Percentiles rank a stretch among this genome's conserved stretches.
These are phyloP conservation scores for Bursaphelenchus okinawaensis DNA, from an alignment of 2,888 invertebrate species.

Conservation along the genomic window DNA sequence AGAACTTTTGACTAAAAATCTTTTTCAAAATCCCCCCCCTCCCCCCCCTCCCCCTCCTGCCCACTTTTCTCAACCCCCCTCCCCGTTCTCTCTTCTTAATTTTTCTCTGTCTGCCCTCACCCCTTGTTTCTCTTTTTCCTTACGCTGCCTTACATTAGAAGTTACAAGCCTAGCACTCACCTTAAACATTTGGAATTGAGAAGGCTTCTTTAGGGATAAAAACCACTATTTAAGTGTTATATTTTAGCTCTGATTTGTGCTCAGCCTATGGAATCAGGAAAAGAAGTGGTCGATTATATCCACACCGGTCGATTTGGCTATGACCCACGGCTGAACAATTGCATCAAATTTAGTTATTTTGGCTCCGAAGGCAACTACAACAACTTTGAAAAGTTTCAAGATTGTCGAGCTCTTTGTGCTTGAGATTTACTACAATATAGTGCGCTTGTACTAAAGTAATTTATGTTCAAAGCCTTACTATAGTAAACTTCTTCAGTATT, in stretches of 20 bases:
- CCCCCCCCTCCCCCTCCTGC: too few species aligned
- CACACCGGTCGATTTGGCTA: constrained; percentile 47
- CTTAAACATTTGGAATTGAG: too few species aligned
- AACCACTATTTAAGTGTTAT: too few species aligned
- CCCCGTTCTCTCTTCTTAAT: too few species aligned
- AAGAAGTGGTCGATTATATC: constrained; percentile 30
- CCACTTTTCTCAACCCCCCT: too few species aligned
- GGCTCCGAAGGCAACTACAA: constrained; percentile 49
- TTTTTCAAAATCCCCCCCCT: too few species aligned
- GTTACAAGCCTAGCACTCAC: too few species aligned
- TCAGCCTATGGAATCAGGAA: constrained; percentile 37
- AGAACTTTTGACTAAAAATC: neutral
- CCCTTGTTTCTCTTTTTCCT: too few species aligned
- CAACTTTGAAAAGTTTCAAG: constrained; percentile 41
- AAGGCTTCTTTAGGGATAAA: too few species aligned
- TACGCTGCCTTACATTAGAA: too few species aligned
- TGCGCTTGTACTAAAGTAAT: neutral
- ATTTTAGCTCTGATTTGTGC: constrained; percentile 39
- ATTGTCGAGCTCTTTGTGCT: constrained; percentile 42
- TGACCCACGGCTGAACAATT: constrained; percentile 36
- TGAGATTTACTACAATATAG: neutral
- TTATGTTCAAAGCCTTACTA: too few species aligned
- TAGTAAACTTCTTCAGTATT: neutral
- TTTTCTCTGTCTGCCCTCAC: too few species aligned
- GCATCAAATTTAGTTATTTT: constrained; percentile 49